phyloP scores from a whole-genome alignment of 2,113 vertebrate genomes.

The Podarcis raffonei region DNA sequence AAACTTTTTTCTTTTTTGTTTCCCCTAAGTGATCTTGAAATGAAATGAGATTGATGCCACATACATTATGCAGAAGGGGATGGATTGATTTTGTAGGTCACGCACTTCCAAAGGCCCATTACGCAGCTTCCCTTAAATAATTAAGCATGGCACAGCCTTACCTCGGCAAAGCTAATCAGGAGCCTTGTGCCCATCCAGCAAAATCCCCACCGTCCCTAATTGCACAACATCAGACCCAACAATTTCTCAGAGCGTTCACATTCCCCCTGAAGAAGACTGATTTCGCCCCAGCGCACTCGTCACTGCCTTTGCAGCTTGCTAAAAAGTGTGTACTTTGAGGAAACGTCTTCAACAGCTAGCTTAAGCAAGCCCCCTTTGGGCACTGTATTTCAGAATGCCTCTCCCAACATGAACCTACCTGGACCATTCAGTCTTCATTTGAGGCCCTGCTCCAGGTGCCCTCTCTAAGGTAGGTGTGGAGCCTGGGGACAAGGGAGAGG shows the following conservation, averaged over 20 bases:
- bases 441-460: too few species aligned
- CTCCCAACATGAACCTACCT: too few species aligned
- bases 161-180: slow-evolving; percentile 20
- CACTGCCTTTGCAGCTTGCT: background rate
- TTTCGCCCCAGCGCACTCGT: background rate
- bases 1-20: background rate
- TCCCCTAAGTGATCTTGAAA: slow-evolving; percentile 48
- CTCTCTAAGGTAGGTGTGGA: too few species aligned
- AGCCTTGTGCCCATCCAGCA: background rate
- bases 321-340: background rate
- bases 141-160: slow-evolving; percentile 44
- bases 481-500: too few species aligned
- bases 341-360: background rate
- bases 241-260: background rate
- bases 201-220: background rate
- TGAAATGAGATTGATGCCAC: slow-evolving; percentile 53
- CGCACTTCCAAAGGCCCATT: slow-evolving; percentile 49
- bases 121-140: slow-evolving; percentile 59
- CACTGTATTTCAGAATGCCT: too few species aligned
- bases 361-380: too few species aligned
- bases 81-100: slow-evolving; percentile 57
- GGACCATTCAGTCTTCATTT: too few species aligned
- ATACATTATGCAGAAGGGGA: slow-evolving; percentile 64
- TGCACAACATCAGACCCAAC: background rate
- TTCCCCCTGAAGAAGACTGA: background rate